phyloP scores from a whole-genome alignment of 2,797 vertebrate genomes.

The Poecilia wingei region DNA sequence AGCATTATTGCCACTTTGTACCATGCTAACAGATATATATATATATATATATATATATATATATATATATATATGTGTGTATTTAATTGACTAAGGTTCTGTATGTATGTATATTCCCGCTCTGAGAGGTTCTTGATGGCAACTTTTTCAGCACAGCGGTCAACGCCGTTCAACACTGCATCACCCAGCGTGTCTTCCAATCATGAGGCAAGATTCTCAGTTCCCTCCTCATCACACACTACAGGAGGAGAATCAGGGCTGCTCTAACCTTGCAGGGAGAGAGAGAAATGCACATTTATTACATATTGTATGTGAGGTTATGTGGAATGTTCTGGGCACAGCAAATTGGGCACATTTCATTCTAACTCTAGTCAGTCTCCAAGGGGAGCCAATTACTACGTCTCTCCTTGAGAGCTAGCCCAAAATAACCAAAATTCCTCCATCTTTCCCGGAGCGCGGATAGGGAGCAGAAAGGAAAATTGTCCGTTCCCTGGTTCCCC shows the following conservation, averaged over 20 bases:
- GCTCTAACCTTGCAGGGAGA: slow-evolving; percentile 47
- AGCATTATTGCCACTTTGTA: no score
- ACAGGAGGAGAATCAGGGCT: slow-evolving; percentile 58
- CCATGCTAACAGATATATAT: slow-evolving; percentile 45
- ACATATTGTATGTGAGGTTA: slow-evolving; percentile 58
- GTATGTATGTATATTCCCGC: slow-evolving; percentile 67
- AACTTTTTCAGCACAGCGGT: slow-evolving; percentile 66
- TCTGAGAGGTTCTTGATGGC: slow-evolving; percentile 57
- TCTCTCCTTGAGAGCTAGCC: slow-evolving; percentile 52
- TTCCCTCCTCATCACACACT: slow-evolving; percentile 37
- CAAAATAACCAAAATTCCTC: slow-evolving; percentile 60
- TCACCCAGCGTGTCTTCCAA: slow-evolving; percentile 67
- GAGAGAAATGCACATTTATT: slow-evolving; percentile 58
- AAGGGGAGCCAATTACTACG: slow-evolving; percentile 73
- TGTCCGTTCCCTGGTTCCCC: slow-evolving; percentile 51
- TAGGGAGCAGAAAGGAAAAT: slow-evolving; percentile 47
- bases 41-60: slow-evolving; percentile 69
- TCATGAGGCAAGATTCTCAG: slow-evolving; percentile 47
- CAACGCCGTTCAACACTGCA: slow-evolving; percentile 66
- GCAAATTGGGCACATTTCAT: slow-evolving; percentile 68
- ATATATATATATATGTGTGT: slow-evolving; percentile 15
- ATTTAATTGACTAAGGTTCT: slow-evolving; percentile 62
- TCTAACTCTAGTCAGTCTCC: slow-evolving; percentile 53
- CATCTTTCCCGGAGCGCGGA: slow-evolving; percentile 34
- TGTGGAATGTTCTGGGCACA: slow-evolving; percentile 47